Base-by-base conservation (phyloP, 2,797 vertebrate species). In the Amniataba percoides region DNA sequence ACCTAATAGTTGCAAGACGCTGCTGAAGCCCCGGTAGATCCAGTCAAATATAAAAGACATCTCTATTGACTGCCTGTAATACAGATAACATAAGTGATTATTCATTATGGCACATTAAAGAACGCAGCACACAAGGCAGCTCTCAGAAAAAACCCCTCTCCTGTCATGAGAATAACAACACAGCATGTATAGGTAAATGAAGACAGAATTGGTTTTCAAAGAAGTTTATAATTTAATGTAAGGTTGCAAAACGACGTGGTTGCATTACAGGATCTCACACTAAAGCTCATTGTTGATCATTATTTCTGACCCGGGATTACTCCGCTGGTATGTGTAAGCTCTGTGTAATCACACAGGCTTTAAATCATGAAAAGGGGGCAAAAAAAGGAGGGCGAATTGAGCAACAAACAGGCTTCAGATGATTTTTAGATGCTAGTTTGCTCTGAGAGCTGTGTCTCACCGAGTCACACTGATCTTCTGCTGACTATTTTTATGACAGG, bases 21-120 rank as follows among this genome's bases (percentile, higher is more conserved):
- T 91, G 87, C 91, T 96, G 93, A 96, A 94, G 84, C 95, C 67
- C 77, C 84, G 94, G 93, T 93, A 95, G 88, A 96, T 92, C 95
- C 95, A 96, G 70, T 94, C 78, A 86, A 95, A 93, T 91, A 96
- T 93, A 88, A 95, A 96, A 83, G 95, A 96, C 95, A 96, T 96
- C 71, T 87, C 83, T 89, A 66, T 82, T 67, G 48, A 62, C 60
- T 69, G 49, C 74, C 91, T 93, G 83, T 57, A 86, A 91, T n/a
- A 81, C 12, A 90, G 39, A 90, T 52, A 15, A 66, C 21, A 59
- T 7, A 46, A 62, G 10, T 19, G 18, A 77, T 59, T 0, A 74
- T 5, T 63, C 21, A 70, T 62, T 23, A 21, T 14, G 23, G 19
- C 18, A 67, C 23, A 43, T 27, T n/a, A 51, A 55, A 67, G 8